phyloP scores from a whole-genome alignment of 2,888 invertebrate species.

The Miltochrista miniata region DNA sequence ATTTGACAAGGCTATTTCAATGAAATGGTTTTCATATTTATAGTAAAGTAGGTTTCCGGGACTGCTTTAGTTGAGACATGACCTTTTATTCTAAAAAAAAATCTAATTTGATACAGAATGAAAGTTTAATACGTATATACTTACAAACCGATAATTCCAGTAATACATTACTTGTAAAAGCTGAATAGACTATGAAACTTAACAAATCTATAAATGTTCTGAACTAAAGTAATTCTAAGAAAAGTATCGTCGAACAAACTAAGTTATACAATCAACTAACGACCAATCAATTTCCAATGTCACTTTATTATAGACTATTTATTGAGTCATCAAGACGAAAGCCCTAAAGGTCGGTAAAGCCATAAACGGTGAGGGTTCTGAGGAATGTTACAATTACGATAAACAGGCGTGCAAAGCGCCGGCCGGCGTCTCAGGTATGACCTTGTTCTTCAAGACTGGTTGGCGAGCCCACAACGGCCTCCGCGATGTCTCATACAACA shows the following conservation, averaged over 20 bases:
- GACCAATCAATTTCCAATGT: slow-evolving; percentile 2
- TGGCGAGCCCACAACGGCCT: slow-evolving; percentile 70
- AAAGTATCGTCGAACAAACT: background rate
- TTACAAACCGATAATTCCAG: too few relatives aligned
- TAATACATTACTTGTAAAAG: too few relatives aligned
- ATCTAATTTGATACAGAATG: too few relatives aligned
- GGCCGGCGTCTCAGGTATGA: slow-evolving; percentile 43
- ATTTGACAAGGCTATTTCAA: too few relatives aligned
- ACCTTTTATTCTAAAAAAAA: too few relatives aligned
- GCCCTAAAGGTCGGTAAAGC: slow-evolving; percentile 25
- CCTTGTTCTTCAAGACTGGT: slow-evolving; percentile 75
- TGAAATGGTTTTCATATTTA: too few relatives aligned
- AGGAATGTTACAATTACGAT: slow-evolving; percentile 39
- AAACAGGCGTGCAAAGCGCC: slow-evolving; percentile 28
- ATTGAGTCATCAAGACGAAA: slow-evolving; percentile 23
- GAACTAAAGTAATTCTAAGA: slow-evolving; percentile 5
- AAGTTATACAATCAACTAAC: slow-evolving; percentile 4
- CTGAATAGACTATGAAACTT: too few relatives aligned
- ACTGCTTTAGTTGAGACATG: too few relatives aligned
- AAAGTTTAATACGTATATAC: too few relatives aligned
- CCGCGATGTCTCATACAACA: slow-evolving; percentile 32
- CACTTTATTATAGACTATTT: slow-evolving; percentile 22
- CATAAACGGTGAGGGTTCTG: slow-evolving; percentile 30
- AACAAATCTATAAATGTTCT: too few relatives aligned
- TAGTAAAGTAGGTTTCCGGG: too few relatives aligned